These are phyloP conservation scores for Spinibarbus caldwelli DNA, from an alignment of 2,797 vertebrate species.

Conservation along the genomic window DNA sequence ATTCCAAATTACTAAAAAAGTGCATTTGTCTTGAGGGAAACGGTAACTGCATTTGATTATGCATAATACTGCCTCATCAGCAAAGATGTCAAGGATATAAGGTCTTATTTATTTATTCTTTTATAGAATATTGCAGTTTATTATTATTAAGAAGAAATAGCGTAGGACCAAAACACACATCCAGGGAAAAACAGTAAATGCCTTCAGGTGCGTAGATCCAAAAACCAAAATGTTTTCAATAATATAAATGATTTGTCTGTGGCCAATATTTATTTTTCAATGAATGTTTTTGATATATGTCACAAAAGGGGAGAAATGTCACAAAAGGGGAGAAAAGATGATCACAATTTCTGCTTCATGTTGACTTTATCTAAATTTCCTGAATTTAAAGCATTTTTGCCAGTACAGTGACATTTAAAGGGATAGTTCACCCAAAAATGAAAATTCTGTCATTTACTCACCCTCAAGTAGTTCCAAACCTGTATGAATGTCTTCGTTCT, in stretches of 20 bases:
- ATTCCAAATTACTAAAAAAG: not conserved
- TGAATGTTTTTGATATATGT: not conserved
- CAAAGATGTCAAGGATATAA: not conserved
- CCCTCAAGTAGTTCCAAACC: no score
- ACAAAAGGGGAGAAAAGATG: no score
- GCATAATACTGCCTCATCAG: not conserved
- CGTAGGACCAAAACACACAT: not conserved
- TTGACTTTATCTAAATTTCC: not conserved
- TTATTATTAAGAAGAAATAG: not conserved
- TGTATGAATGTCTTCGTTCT: no score
- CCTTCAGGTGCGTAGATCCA: not conserved
- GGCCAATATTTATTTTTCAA: not conserved
- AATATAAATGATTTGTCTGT: not conserved
- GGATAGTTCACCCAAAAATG: no score
- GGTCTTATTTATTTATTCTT: not conserved
- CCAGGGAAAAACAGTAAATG: not conserved
- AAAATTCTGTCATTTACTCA: no score
- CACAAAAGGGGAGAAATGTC: no score
- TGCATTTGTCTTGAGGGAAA: not conserved
- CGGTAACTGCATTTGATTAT: not conserved
- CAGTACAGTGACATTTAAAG: not conserved
- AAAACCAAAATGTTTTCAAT: not conserved
- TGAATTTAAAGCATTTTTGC: not conserved
- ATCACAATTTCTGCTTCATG: not conserved
- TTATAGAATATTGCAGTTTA: not conserved